Percentiles rank a stretch among this genome's conserved stretches.
phyloP scores from a whole-genome alignment of 2,113 vertebrate species.

The Octodon degus region DNA sequence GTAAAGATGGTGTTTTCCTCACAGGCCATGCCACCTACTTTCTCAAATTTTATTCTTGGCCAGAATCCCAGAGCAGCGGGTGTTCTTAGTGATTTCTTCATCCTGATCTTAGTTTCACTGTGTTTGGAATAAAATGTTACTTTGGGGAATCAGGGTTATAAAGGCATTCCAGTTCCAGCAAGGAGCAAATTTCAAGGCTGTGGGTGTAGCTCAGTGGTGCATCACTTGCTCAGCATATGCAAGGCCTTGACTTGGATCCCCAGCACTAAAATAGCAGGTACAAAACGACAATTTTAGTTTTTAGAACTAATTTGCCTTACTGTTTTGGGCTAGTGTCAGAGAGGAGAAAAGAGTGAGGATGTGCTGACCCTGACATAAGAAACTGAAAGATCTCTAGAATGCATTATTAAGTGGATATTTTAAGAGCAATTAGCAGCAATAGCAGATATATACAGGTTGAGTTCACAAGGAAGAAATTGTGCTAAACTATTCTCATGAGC shows the following conservation, averaged over 20 bases:
- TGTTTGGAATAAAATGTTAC: neutral
- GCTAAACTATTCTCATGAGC: constrained; percentile 15
- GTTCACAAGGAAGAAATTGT: constrained; percentile 59
- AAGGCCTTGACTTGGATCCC: neutral
- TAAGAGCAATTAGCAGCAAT: constrained; percentile 24
- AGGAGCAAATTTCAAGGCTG: neutral
- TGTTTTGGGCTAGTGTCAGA: constrained; percentile 13
- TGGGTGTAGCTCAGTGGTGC: neutral
- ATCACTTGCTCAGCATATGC: neutral
- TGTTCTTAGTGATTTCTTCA: constrained; percentile 1
- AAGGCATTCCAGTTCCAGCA: constrained; percentile 19
- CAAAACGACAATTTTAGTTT: neutral
- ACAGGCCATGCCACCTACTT: neutral
- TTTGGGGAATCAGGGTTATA: constrained; percentile 3
- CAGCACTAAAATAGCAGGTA: neutral
- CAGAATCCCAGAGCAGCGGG: neutral
- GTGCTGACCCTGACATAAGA: neutral
- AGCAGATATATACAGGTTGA: neutral
- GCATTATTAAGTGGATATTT: constrained; percentile 35
- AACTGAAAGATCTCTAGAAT: neutral
- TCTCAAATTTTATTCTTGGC: constrained; percentile 33
- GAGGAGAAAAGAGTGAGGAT: constrained; percentile 34
- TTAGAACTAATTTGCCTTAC: constrained; percentile 1
- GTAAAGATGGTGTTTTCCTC: neutral
- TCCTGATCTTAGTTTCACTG: neutral